Percentiles rank a stretch among this genome's conserved stretches.
phyloP scores from a whole-genome alignment of 2,113 vertebrate genomes.

The Chelonoidis abingdonii region DNA sequence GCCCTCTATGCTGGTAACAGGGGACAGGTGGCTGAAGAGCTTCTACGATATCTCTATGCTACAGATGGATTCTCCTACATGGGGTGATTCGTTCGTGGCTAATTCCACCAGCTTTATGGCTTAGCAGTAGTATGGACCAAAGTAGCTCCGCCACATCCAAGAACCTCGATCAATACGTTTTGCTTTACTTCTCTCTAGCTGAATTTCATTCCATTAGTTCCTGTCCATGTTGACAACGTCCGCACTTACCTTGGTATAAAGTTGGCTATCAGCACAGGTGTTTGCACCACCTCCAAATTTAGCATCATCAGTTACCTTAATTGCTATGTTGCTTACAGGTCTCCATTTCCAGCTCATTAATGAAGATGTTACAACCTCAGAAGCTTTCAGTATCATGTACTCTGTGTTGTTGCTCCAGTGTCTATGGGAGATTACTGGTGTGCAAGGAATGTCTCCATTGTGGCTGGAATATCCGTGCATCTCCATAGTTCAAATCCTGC shows the following conservation, averaged over 20 bases:
- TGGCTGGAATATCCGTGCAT: not conserved
- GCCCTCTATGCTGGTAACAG: not conserved
- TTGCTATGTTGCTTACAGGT: not conserved
- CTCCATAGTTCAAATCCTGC: not conserved
- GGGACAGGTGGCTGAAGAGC: too few relatives aligned
- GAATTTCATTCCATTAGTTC: not conserved
- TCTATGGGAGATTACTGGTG: not conserved
- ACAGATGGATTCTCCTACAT: not conserved
- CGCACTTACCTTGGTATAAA: not conserved
- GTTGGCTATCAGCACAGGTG: not conserved
- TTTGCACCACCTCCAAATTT: not conserved
- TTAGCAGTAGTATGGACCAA: not conserved
- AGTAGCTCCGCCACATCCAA: not conserved
- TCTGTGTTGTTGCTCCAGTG: not conserved
- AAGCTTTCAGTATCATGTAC: constrained; percentile 23
- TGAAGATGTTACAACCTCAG: not conserved
- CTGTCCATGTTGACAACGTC: not conserved
- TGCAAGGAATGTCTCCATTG: not conserved
- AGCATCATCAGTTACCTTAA: constrained; percentile 11
- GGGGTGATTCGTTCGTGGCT: not conserved
- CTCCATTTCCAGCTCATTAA: constrained; percentile 44
- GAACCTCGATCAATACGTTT: not conserved
- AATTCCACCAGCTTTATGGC: not conserved
- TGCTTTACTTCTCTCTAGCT: not conserved
- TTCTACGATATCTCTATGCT: not conserved